These are phyloP conservation scores for Stenodera caucasica DNA, from an alignment of 2,888 invertebrate species.

Conservation along the genomic window DNA sequence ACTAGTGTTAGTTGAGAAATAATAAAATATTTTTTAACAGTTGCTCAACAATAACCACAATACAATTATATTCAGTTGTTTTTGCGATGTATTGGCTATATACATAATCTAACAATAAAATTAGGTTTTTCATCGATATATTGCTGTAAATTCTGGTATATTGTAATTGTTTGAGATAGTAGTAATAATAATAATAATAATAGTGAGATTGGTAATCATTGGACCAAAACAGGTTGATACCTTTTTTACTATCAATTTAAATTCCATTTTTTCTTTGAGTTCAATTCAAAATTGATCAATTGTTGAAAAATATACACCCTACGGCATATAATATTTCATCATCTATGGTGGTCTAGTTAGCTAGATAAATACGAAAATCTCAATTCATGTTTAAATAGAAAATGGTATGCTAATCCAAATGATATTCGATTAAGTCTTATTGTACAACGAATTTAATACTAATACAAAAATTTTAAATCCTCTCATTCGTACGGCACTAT, in stretches of 20 bases:
- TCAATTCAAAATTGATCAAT: not conserved
- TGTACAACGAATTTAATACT: conserved; percentile 27
- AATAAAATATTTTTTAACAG: conserved; percentile 22
- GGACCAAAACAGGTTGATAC: conserved; percentile 16
- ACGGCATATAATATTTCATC: conserved; percentile 4
- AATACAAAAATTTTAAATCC: conserved; percentile 10
- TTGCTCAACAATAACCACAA: conserved; percentile 31
- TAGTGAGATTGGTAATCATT: conserved; percentile 14
- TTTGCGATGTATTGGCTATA: conserved; percentile 22
- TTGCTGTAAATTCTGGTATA: conserved; percentile 17
- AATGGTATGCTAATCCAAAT: conserved; percentile 35
- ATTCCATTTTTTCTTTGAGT: not conserved
- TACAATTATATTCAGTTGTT: conserved; percentile 30
- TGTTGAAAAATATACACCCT: conserved; percentile 12
- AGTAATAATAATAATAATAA: conserved; percentile 24
- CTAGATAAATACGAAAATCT: conserved; percentile 20
- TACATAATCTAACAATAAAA: conserved; percentile 30
- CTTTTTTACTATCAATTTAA: conserved; percentile 12
- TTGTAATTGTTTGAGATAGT: conserved; percentile 26
- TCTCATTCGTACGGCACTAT: not conserved
- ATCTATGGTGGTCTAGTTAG: conserved; percentile 33
- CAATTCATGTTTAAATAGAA: conserved; percentile 24
- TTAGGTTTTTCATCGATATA: conserved; percentile 16
- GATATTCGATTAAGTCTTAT: conserved; percentile 31
- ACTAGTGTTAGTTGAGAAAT: not conserved